A percentile compares a stretch with the other conserved stretches of the same genome.
These are phyloP conservation scores for Chondrilla cf. caribensis DNA, from an alignment of 37 sponge, comb jelly and placozoan species.

Conservation along the genomic window DNA sequence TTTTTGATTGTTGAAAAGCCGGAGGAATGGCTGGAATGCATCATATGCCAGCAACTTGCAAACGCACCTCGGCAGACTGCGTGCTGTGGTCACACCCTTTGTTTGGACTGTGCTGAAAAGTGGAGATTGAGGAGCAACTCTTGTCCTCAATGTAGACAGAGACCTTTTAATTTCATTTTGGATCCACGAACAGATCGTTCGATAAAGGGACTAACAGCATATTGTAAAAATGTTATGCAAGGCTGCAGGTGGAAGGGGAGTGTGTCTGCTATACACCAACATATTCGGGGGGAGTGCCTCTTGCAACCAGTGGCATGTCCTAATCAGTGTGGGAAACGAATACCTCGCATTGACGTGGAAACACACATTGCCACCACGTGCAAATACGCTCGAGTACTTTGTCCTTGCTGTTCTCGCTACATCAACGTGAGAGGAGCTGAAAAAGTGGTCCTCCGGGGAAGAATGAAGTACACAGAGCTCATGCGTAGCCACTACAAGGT, in stretches of 20 bases:
- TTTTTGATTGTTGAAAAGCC: not conserved
- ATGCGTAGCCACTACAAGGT: not conserved
- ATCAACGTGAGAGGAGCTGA: not conserved
- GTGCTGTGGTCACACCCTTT: constrained; percentile 7
- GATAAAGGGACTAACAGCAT: not conserved
- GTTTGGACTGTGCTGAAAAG: not conserved
- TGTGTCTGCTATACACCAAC: not conserved
- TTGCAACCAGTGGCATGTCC: no score
- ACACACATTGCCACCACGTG: not conserved
- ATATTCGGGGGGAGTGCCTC: no score
- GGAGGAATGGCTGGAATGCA: not conserved
- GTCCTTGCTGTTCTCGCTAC: not conserved
- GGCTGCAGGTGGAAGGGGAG: not conserved
- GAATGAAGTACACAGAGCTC: not conserved
- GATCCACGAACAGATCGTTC: not conserved
- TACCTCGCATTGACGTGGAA: not conserved
- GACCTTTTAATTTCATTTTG: not conserved
- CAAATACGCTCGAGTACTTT: not conserved
- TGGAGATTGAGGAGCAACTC: not conserved
- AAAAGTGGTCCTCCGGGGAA: not conserved
- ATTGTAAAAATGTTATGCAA: not conserved
- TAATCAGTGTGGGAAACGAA: not conserved
- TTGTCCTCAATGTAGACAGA: constrained; percentile 2
- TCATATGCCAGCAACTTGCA: not conserved
- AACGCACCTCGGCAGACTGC: not conserved